Base-by-base conservation (phyloP, 1,140 invertebrate genomes). In the Papilio machaon region DNA sequence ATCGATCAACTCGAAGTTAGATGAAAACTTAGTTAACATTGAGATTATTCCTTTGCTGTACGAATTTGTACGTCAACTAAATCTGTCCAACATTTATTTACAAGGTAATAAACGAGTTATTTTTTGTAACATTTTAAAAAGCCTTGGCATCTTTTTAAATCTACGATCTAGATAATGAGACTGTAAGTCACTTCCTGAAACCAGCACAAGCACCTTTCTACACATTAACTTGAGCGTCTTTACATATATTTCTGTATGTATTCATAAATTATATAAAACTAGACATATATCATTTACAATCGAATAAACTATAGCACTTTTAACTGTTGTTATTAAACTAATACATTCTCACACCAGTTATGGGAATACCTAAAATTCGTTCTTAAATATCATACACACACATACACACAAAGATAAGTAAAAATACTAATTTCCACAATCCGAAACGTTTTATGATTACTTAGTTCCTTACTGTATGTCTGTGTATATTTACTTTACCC, bases 61-160 rank as follows among this genome's bases (percentile, higher is more conserved):
- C n/a, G 54, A 58, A 70, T 70, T 70, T 70, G 23, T 15, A 35
- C 13, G 30, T 35, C 64, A 70, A 35, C 30, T 23, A 70, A 70
- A 70, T 70, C 23, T 15, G 64, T 70, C 64, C 64, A 70, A 35
- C 64, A 70, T 38, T 70, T 70, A 70, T 15, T 13, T 70, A 38
- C 64, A 35, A 67, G 30, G 30, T 67, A 35, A 23, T 35, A 70
- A 70, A 70, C 64, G 30, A 15, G 64, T 64, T 64, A 30, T 70
- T 70, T 30, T 67, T 70, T 70, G 35, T 70, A 70, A 70, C 64
- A 70, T 70, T 70, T 70, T 70, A 70, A 70, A 43, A 70, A 70
- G 23, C 64, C 64, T 70, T 70, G 64, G 30, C 64, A 70, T 70
- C 23, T 70, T 70, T 70, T 70, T 70, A 35, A 70, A 70, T 70